These are phyloP conservation scores for Hiodon tergisus DNA, from an alignment of 2,113 vertebrate genomes.

Conservation along the genomic window DNA sequence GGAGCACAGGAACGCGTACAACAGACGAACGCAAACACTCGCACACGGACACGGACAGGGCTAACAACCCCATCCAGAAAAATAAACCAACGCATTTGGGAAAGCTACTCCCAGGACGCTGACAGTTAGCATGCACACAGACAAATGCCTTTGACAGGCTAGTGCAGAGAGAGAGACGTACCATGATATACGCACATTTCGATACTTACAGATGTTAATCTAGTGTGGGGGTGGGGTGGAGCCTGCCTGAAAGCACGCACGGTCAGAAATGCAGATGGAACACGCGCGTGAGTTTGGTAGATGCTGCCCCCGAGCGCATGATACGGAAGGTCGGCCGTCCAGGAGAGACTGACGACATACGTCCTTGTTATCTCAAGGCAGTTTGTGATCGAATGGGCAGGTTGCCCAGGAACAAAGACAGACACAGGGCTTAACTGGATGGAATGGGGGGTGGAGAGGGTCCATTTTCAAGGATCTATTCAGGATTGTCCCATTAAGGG, in stretches of 20 bases:
- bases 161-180: neutral
- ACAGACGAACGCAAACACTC: slow-evolving; percentile 11
- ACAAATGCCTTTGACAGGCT: neutral
- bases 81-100: no score
- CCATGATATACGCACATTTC: neutral
- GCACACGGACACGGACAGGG: neutral
- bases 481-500: neutral
- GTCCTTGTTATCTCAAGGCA: slow-evolving; percentile 14
- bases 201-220: no score
- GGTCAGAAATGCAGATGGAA: neutral
- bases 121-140: neutral
- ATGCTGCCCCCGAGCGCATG: no score
- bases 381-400: neutral
- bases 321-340: neutral
- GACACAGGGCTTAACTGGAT: neutral
- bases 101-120: neutral
- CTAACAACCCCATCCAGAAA: no score
- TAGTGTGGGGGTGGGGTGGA: no score
- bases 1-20: neutral
- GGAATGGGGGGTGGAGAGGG: neutral
- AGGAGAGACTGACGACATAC: neutral
- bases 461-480: neutral
- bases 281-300: neutral
- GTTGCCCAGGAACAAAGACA: neutral
- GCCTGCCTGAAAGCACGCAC: neutral